Conservation (phyloP, 1,140 invertebrate species). For the Pseudomyrmex cubaensis region DNA sequence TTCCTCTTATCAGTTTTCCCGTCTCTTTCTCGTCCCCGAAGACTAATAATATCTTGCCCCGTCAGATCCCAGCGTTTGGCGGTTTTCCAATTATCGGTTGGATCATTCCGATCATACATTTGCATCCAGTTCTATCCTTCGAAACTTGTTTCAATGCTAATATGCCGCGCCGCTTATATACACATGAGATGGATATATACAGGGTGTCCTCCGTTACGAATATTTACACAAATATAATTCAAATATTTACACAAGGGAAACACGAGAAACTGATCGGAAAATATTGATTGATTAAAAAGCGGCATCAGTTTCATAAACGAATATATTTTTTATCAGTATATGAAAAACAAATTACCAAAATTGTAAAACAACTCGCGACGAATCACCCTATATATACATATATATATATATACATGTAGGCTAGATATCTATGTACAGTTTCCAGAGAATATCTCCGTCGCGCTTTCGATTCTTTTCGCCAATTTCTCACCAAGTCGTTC, state of each 20-base stretch:
- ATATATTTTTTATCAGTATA: not conserved
- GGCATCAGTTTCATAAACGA: not conserved
- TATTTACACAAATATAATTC: conserved; percentile 5
- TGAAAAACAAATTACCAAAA: conserved; percentile 2
- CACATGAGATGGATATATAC: conserved; percentile 42
- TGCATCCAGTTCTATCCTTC: conserved; percentile 66
- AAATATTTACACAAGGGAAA: not conserved
- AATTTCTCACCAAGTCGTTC: conserved; percentile 1
- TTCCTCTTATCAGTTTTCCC: not conserved
- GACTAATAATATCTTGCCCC: conserved; percentile 67
- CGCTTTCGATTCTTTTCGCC: not conserved
- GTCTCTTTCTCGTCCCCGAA: conserved; percentile 10
- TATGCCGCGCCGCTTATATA: conserved; percentile 59
- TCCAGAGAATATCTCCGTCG: not conserved
- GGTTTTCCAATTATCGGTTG: conserved; percentile 75
- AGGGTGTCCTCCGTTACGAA: not conserved
- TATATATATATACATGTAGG: not conserved
- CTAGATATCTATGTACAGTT: not conserved
- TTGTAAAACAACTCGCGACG: not conserved
- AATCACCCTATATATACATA: not conserved
- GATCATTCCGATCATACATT: conserved; percentile 70
- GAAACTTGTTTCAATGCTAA: conserved; percentile 75
- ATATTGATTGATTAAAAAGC: conserved; percentile 4
- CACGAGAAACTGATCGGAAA: conserved; percentile 17
- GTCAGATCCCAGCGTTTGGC: conserved; percentile 57